Evolutionary conservation across 1,140 invertebrate genomes (phyloP).

Genomic region (Lepidotrigona ventralis): DNA sequence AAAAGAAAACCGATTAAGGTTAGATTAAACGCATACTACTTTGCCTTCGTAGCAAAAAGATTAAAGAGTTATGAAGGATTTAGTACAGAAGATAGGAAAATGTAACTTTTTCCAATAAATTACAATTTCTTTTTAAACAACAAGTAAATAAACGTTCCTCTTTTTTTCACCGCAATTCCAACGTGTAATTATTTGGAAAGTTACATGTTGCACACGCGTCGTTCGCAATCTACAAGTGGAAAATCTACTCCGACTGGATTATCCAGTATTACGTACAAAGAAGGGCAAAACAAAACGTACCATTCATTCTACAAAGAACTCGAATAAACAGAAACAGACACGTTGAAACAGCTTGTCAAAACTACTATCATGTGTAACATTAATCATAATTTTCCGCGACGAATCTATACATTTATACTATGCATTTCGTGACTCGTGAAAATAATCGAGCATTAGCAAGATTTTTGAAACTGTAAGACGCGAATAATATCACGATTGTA

Average conservation of each 20-base stretch:
- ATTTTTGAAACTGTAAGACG: too few species aligned
- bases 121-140: neutral
- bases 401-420: too few species aligned
- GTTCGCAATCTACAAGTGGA: neutral
- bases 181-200: slow-evolving; percentile 1
- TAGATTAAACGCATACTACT: too few species aligned
- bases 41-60: neutral
- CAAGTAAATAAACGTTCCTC: neutral
- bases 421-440: too few species aligned
- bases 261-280: neutral
- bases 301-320: neutral
- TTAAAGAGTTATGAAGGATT: neutral
- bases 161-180: neutral
- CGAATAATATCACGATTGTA: too few species aligned
- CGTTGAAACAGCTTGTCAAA: neutral
- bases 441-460: too few species aligned
- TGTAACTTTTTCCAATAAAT: neutral
- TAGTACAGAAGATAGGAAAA: neutral
- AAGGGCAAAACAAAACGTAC: neutral
- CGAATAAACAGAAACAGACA: neutral
- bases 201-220: neutral
- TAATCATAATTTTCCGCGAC: neutral
- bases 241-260: neutral
- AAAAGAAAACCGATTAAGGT: too few species aligned
- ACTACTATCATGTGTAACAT: neutral